Base-by-base conservation (phyloP, 2,797 vertebrate genomes). In the Chrysocyon brachyurus region DNA sequence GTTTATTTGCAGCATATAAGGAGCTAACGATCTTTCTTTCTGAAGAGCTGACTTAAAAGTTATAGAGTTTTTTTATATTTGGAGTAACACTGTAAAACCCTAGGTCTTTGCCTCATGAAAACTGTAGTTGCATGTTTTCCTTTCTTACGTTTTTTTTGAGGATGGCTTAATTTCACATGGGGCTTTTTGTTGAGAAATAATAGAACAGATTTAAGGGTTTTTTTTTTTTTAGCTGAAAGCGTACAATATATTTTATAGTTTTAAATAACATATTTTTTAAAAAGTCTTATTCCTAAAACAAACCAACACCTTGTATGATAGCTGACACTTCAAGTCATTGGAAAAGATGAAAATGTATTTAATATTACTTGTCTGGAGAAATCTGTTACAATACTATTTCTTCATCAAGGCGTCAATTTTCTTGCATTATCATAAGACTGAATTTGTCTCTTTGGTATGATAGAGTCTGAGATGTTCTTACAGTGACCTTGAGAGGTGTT, bases 101-200 rank as follows among this genome's bases (percentile, higher is more conserved):
- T 8, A 86, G 56, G 24, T 52, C 33, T 94, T 97, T 87, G 52
- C 75, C 19, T 90, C 54, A 40, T 86, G 96, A 89, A 92, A 88
- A 87, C 70, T 49, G 2, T 61, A 87, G 61, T 84, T 92, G 61
- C 94, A 57, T 94, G 70, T 56, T 87, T 75, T 88, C 12, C 28
- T 70, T 75, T 95, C 19, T 83, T 94, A 79, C 93, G 17, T 95
- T 64, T 11, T 84, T 97, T 96, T 75, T 75, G 59, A 95, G 68
- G 73, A 90, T 89, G 77, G 66, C 59, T 97, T 94, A 96, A 96
- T 96, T 96, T 97, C 36, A 86, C 26, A 64, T 28, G 91, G 31
- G 40, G 8, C 24, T 92, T 84, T 40, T 77, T 97, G 93, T 95
- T 84, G 83, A 96, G 83, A 73, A 94, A 64, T 70, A 91, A 52